These are phyloP conservation scores for Rhyzopertha dominica DNA, from an alignment of 1,140 invertebrate genomes.

Conservation along the genomic window DNA sequence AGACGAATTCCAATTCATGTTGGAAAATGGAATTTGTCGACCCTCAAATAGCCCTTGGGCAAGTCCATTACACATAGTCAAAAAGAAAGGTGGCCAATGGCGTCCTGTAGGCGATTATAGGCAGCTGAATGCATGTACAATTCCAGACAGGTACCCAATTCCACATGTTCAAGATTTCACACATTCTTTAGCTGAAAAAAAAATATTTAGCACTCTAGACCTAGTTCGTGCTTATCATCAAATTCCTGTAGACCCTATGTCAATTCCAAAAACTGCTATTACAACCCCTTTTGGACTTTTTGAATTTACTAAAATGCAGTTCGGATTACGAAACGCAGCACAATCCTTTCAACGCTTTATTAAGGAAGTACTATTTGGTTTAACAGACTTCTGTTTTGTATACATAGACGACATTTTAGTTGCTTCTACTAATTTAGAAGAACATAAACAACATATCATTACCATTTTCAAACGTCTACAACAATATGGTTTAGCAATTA, in stretches of 20 bases:
- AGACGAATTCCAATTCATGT: conserved; percentile 30
- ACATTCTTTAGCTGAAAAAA: conserved; percentile 3
- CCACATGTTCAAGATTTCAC: conserved; percentile 23
- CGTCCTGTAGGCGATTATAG: too few species aligned
- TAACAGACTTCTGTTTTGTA: too few species aligned
- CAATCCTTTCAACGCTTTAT: conserved; percentile 47
- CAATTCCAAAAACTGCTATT: conserved; percentile 39
- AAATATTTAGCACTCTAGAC: conserved; percentile 46
- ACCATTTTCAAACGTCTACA: too few species aligned
- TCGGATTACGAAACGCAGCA: conserved; percentile 27
- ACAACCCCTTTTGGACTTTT: too few species aligned
- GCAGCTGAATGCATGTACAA: conserved; percentile 43
- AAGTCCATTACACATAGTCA: too few species aligned
- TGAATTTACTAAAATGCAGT: too few species aligned
- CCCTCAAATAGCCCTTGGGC: too few species aligned
- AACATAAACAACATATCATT: conserved; percentile 50
- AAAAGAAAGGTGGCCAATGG: conserved; percentile 45
- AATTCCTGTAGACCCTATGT: conserved; percentile 34
- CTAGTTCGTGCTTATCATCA: too few species aligned
- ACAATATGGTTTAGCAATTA: conserved; percentile 32
- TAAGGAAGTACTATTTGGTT: conserved; percentile 40
- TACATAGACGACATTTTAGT: conserved; percentile 54
- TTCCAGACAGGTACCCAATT: conserved; percentile 39
- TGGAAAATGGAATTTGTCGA: conserved; percentile 26
- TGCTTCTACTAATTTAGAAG: conserved; percentile 41